Percentiles rank a stretch among this genome's conserved stretches.
Evolutionary conservation across 2,797 vertebrate genomes (phyloP).

Genomic region (Caiman crocodilus): DNA sequence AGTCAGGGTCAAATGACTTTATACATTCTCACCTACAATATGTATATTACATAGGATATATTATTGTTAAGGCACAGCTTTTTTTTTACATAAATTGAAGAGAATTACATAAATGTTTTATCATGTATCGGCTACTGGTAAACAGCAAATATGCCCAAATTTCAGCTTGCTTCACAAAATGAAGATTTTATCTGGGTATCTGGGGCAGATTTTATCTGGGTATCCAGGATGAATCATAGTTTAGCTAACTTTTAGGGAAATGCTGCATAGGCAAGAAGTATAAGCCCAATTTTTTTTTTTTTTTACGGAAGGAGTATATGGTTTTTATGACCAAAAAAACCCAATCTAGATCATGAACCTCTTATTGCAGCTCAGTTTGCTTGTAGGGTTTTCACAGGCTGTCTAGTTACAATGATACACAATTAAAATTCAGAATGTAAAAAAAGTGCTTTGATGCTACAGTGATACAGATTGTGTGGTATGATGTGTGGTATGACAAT

Average conservation of each 20-base stretch:
- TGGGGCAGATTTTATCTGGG: background rate
- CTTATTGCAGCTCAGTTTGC: background rate
- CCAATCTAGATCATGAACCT: background rate
- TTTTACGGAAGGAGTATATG: background rate
- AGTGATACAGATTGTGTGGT: background rate
- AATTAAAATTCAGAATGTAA: background rate
- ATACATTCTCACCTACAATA: conserved; percentile 12
- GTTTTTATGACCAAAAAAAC: conserved; percentile 1
- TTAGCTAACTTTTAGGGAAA: conserved; percentile 26
- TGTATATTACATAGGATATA: background rate
- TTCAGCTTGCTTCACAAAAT: background rate
- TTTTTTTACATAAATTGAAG: conserved; percentile 25
- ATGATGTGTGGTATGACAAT: background rate
- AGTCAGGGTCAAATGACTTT: conserved; percentile 30
- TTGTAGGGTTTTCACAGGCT: conserved; percentile 21
- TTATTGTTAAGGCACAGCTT: background rate
- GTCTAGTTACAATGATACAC: background rate
- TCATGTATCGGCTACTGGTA: background rate
- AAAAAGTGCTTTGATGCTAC: background rate
- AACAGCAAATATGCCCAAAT: conserved; percentile 28
- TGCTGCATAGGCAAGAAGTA: background rate
- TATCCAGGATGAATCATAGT: conserved; percentile 30
- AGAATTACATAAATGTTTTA: conserved; percentile 21
- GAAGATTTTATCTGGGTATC: conserved; percentile 11
- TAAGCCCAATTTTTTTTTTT: background rate